Conservation (phyloP, 2,797 vertebrate species). For the Clarias pachynema region DNA sequence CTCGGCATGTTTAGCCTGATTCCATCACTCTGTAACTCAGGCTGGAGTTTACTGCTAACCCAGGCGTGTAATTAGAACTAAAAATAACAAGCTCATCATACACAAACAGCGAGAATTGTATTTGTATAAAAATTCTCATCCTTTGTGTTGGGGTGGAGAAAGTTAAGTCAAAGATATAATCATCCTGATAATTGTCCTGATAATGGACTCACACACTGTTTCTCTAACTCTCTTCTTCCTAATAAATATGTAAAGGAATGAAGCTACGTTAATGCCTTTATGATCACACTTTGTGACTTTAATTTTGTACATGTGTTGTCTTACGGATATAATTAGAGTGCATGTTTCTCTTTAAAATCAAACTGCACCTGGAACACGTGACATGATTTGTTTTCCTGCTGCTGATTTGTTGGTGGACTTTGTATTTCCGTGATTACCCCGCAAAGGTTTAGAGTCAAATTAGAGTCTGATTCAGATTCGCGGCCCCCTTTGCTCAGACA, state of each 20-base stretch:
- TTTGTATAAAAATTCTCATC: not conserved
- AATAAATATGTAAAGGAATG: not conserved
- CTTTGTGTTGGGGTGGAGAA: slow-evolving; percentile 15
- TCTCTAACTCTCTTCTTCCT: not conserved
- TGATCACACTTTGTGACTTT: not conserved
- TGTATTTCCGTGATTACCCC: not conserved
- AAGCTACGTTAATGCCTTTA: not conserved
- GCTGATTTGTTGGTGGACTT: not conserved
- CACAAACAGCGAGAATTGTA: not conserved
- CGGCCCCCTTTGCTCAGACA: not conserved
- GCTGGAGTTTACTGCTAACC: slow-evolving; percentile 9
- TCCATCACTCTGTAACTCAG: not conserved
- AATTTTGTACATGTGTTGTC: not conserved
- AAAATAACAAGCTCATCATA: slow-evolving; percentile 25
- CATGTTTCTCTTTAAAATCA: not conserved
- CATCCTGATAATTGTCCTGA: slow-evolving; percentile 10
- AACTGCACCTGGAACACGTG: not conserved
- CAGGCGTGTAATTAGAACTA: slow-evolving; percentile 28
- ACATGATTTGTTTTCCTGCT: not conserved
- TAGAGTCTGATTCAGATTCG: not conserved
- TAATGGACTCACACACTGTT: not conserved
- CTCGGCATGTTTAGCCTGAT: slow-evolving; percentile 17
- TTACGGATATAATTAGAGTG: not conserved
- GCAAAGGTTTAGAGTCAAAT: not conserved
- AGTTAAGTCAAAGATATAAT: slow-evolving; percentile 5